These are phyloP conservation scores for Neotoxoptera formosana DNA, from an alignment of 1,140 invertebrate genomes.

Conservation along the genomic window DNA sequence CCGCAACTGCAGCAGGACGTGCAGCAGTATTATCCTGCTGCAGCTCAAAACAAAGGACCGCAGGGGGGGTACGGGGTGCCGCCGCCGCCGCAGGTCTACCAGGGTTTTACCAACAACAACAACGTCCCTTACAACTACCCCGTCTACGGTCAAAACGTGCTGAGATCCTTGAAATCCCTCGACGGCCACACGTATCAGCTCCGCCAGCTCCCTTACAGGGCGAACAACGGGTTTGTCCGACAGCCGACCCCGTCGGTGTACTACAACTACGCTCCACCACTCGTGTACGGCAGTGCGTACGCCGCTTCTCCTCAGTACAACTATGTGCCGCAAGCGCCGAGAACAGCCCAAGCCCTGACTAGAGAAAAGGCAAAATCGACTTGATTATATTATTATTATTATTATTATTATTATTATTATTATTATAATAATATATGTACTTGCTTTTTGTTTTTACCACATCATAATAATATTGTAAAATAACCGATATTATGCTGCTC, in stretches of 20 bases:
- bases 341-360: neutral
- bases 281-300: neutral
- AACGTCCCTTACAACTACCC: neutral
- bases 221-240: neutral
- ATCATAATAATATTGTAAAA: neutral
- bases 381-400: too few species aligned
- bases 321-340: neutral
- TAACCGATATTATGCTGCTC: too few species aligned
- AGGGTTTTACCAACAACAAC: neutral
- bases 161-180: neutral
- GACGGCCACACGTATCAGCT: neutral
- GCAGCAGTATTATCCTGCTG: neutral
- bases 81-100: neutral
- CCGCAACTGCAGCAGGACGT: neutral
- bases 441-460: neutral
- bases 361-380: neutral
- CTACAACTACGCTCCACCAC: neutral
- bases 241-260: neutral
- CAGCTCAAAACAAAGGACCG: too few species aligned
- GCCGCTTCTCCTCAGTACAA: neutral
- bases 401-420: too few species aligned
- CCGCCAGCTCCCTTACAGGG: neutral
- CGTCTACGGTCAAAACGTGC: neutral
- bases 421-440: too few species aligned
- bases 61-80: too few species aligned